A percentile compares a stretch with the other conserved stretches of the same genome.
Conservation (phyloP, 2,113 vertebrate species). For the Spizaetus ornatus region DNA sequence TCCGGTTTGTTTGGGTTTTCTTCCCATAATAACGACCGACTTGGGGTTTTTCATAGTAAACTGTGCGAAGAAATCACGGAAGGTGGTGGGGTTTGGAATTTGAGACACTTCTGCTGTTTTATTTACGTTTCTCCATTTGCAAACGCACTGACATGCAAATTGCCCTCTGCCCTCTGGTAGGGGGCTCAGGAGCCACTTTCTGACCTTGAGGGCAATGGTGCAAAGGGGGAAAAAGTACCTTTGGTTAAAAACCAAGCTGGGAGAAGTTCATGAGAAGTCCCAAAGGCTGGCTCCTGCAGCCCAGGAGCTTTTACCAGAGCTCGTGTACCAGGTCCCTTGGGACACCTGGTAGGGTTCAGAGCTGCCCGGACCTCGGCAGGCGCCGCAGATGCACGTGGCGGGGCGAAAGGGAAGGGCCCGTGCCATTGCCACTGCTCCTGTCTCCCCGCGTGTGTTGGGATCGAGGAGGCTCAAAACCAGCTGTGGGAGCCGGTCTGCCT, state of each 20-base stretch:
- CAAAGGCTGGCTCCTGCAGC: not conserved
- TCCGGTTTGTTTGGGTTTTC: not conserved
- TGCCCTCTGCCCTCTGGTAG: not conserved
- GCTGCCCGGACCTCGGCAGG: not conserved
- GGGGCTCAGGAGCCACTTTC: not conserved
- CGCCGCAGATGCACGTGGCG: accelerated
- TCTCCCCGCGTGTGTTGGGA: accelerated
- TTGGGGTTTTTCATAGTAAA: not conserved
- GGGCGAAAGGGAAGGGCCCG: accelerated
- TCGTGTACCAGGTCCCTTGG: not conserved
- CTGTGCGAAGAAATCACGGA: not conserved
- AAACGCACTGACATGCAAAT: not conserved
- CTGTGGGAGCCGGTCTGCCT: not conserved
- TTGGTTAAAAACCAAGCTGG: not conserved
- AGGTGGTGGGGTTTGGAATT: not conserved
- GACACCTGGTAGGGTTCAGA: not conserved
- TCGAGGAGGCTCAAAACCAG: not conserved
- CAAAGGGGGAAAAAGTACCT: not conserved
- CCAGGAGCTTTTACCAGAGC: not conserved
- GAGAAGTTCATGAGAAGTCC: not conserved
- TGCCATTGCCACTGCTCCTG: too few species aligned
- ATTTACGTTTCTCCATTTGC: not conserved
- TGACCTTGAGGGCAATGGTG: not conserved
- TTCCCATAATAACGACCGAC: not conserved
- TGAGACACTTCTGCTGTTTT: not conserved